Percentiles rank a stretch among this genome's conserved stretches.
Conservation (phyloP, 2,888 invertebrate species). For the Heliconius erato region DNA sequence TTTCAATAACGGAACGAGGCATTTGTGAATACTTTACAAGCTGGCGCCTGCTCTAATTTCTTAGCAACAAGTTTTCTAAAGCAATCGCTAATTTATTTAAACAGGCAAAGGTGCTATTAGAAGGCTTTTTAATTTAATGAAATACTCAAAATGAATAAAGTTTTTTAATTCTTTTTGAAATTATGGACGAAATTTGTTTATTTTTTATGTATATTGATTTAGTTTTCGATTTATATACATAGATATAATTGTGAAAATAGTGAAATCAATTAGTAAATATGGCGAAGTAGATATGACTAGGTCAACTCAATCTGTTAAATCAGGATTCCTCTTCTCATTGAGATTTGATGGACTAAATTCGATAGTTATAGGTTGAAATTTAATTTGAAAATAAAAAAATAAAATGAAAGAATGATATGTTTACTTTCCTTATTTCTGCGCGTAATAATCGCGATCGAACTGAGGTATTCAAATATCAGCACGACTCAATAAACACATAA, state of each 20-base stretch:
- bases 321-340: no score
- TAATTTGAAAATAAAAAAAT: neutral
- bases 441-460: conserved; percentile 21
- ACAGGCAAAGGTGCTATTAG: conserved; percentile 45
- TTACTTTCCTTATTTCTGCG: conserved; percentile 27
- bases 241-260: no score
- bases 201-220: no score
- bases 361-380: no score
- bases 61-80: conserved; percentile 48
- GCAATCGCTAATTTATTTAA: conserved; percentile 52
- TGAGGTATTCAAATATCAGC: conserved; percentile 7
- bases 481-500: neutral
- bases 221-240: neutral
- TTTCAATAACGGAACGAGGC: conserved; percentile 37
- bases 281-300: no score
- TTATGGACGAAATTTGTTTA: neutral
- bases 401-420: conserved; percentile 23
- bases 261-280: no score
- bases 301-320: no score
- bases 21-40: conserved; percentile 47
- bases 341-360: no score
- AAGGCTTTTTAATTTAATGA: conserved; percentile 42
- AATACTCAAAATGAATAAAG: conserved; percentile 7
- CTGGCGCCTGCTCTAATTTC: conserved; percentile 49
- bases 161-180: no score